Evolutionary conservation across 2,113 vertebrate genomes (phyloP).

Genomic region (Pionites leucogaster): DNA sequence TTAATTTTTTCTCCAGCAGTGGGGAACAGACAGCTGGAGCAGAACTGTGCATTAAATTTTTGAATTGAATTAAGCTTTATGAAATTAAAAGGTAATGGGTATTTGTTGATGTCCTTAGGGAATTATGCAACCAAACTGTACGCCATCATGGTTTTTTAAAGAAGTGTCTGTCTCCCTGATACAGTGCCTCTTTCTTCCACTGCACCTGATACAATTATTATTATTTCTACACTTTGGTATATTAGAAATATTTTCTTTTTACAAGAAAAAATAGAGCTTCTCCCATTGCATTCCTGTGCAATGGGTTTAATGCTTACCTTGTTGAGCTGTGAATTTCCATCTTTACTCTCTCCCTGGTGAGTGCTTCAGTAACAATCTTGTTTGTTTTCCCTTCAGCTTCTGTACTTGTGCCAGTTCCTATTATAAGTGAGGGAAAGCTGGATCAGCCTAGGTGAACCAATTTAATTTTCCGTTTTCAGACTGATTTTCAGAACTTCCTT

Average conservation of each 20-base stretch:
- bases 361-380: not conserved
- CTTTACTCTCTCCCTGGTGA: not conserved
- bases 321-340: not conserved
- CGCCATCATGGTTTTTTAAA: not conserved
- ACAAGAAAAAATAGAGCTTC: not conserved
- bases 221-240: not conserved
- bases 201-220: not conserved
- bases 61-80: not conserved
- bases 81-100: not conserved
- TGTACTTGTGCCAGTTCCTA: not conserved
- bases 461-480: not conserved
- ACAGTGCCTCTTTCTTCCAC: not conserved
- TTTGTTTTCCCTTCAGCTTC: not conserved
- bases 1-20: not conserved
- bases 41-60: not conserved
- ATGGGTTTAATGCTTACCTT: not conserved
- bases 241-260: not conserved
- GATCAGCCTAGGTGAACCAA: not conserved
- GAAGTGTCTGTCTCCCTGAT: not conserved
- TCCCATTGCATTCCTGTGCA: not conserved
- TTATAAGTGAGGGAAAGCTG: not conserved
- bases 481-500: not conserved
- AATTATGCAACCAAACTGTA: not conserved
- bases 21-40: not conserved
- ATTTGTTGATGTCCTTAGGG: not conserved